Conservation (phyloP, 2,113 vertebrate genomes). For the Lanius collurio region DNA sequence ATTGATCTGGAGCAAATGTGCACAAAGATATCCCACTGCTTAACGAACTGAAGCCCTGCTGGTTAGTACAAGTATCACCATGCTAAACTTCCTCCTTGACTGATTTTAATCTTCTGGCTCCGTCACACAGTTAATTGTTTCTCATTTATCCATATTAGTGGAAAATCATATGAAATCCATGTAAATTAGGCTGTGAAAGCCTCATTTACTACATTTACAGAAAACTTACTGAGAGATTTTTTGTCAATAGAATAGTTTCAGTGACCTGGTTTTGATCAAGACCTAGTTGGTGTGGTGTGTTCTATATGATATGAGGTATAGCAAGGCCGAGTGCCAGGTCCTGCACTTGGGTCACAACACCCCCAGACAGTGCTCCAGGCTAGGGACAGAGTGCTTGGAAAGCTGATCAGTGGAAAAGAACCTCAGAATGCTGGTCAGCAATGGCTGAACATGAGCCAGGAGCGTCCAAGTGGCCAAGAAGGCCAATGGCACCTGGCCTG, state of each 20-base stretch:
- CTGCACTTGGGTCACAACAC: background rate
- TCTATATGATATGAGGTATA: rapidly evolving
- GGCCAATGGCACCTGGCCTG: background rate
- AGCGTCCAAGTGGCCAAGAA: background rate
- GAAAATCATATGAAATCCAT: background rate
- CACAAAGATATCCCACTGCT: background rate
- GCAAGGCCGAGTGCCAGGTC: background rate
- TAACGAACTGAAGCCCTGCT: background rate
- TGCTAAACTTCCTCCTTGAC: background rate
- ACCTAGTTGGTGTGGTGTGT: background rate
- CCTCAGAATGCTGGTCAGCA: rapidly evolving
- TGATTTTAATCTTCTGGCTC: constrained; percentile 30
- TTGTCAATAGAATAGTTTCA: background rate
- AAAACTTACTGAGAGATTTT: background rate
- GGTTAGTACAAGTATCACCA: background rate
- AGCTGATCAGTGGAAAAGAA: background rate
- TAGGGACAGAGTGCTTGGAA: background rate
- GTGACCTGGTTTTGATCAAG: background rate
- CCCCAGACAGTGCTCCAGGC: background rate
- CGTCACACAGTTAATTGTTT: background rate
- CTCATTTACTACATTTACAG: background rate
- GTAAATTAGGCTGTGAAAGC: background rate
- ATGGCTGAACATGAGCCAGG: rapidly evolving
- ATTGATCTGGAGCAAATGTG: background rate
- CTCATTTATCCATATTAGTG: constrained; percentile 24